phyloP scores from a whole-genome alignment of 2,888 invertebrate genomes.

The Amphipoea oculea region DNA sequence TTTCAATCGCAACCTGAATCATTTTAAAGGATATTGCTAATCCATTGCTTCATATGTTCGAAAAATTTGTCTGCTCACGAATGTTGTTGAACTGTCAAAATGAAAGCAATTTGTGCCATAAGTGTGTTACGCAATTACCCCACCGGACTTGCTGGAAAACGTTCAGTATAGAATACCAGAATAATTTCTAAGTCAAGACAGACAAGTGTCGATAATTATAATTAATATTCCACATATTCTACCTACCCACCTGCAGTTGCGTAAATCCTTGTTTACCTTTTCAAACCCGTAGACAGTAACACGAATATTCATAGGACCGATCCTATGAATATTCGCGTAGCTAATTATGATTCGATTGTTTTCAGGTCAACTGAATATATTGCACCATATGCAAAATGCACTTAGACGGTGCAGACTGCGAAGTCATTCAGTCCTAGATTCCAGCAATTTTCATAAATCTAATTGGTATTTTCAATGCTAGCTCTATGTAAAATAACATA shows the following conservation, averaged over 20 bases:
- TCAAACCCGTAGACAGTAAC: slow-evolving; percentile 25
- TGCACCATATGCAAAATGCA: slow-evolving; percentile 38
- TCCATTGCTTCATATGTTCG: no score
- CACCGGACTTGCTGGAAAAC: background rate
- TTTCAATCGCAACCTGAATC: background rate
- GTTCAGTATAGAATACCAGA: background rate
- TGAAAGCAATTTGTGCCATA: background rate
- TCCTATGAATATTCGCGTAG: slow-evolving; percentile 47
- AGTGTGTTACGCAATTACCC: background rate
- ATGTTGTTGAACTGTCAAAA: background rate
- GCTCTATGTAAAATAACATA: no score
- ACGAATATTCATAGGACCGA: slow-evolving; percentile 48
- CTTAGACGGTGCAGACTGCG: slow-evolving; percentile 12
- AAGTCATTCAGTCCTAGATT: slow-evolving; percentile 14
- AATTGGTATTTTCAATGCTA: background rate
- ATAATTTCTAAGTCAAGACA: slow-evolving; percentile 5
- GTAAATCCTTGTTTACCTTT: slow-evolving; percentile 43
- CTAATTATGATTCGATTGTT: slow-evolving; percentile 51
- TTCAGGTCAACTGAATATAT: slow-evolving; percentile 56
- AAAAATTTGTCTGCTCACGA: background rate
- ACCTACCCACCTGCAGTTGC: background rate
- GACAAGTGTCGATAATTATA: background rate
- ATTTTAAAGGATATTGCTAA: no score
- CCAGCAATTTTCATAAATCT: background rate
- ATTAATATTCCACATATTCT: slow-evolving; percentile 9